Evolutionary conservation across 2,113 vertebrate species (phyloP), one percentile per base, ranked within the genome.

Genomic region (Thunnus maccoyii): DNA sequence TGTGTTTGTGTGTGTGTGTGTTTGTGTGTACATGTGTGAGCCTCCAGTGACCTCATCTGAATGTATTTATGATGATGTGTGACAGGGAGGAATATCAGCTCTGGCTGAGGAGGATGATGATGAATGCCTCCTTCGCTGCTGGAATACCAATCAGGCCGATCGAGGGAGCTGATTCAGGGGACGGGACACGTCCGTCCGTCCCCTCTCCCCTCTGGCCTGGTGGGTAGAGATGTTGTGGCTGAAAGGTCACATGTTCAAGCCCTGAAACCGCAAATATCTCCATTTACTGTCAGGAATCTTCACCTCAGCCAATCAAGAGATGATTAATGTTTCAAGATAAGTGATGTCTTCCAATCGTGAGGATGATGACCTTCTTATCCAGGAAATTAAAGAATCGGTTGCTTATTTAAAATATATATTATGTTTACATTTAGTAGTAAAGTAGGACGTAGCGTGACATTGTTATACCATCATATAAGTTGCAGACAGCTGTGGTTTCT

Each of bases 131-230:
- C 15, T 61, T 84, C 61, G 1, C 61, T 51, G 80, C 64, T 64
- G 61, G 82, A 83, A 89, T 83, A 86, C 17, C 44, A 80, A 86
- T 76, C 74, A 79, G 63, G 4, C 12, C 0, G 62, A 2, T 15
- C 0, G 52, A 50, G 18, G 41, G 61, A 50, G 25, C 18, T 1
- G 44, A 66, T 78, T 69, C 57, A 22, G 67, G 60, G 69, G 76
- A 48, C 17, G 41, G 22, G 47, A 47, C 12, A 1, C 20, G 2
- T 10, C 22, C 1, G 22, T 22, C 22, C 1, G 1, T 22, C 22
- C 22, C n/a, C n/a, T n/a, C n/a, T n/a, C 44, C 20, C 3, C 25
- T 44, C 36, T 57, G 27, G 27, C 27, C 27, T 16, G 17, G 0
- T 22, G 22, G 22, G 22, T 22, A 1, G 22, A 22, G 22, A 22